Evolutionary conservation across 2,888 invertebrate genomes (phyloP), one percentile per base, ranked within the genome.

Genomic region (Drosophila nr. perissopoda): DNA sequence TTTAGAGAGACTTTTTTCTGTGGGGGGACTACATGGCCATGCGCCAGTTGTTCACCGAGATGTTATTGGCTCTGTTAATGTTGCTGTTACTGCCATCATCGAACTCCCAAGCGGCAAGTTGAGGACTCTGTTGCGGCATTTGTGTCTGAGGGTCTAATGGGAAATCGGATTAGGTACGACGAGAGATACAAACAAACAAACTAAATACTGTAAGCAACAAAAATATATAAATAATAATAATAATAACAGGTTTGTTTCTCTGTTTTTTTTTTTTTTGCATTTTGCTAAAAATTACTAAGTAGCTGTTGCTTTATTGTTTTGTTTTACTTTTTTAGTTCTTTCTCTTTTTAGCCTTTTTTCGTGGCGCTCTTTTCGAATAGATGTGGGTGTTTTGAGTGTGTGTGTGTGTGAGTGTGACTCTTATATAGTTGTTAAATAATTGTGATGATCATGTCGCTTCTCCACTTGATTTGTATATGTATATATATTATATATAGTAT

Each of bases 201-300:
- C 31, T 10, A 57, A 31, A 57, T 40, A 56, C 54, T 34, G 36
- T 36, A 48, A 61, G 34, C 16, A 64, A 60, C 13, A 21, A 49
- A 58, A 21, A 52, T 29, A 33, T 51, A 48, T 16, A 58, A 78
- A 61, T 58, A 8, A 62, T 58, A 61, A 52, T 45, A 77, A 67
- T 49, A 51, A 56, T 48, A 56, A 60, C 40, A 70, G 36, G 42
- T 29, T 13, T 18, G 16, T 49, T 45, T 40, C 11, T 49, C 38
- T 64, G 57, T 57, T 71, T 65, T 59, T 68, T 61, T 40, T 10
- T 52, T 10, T 63, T 86, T 85, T 87, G 76, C 80, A 88, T 87
- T 89, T 83, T 83, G 78, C 87, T 87, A 88, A 86, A 82, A 89
- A 83, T 88, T 81, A 85, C 83, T 87, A 87, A 87, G 90, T 89